Percentiles rank a stretch among this genome's conserved stretches.
Evolutionary conservation across 2,888 invertebrate species (phyloP).

Genomic region (Netelia inedita): DNA sequence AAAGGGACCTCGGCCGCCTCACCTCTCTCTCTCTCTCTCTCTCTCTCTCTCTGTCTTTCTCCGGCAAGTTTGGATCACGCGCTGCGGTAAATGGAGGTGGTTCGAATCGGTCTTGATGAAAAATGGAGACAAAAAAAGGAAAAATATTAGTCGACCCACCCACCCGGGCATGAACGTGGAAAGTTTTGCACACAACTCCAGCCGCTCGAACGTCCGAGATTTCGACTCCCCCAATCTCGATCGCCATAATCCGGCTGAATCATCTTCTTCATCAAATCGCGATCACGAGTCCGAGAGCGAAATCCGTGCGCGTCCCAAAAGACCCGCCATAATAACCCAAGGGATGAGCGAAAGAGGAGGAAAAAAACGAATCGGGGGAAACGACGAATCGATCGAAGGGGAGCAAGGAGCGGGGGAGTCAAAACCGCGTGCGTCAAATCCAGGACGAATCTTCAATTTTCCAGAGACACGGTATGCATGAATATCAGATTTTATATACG

Average conservation of each 20-base stretch:
- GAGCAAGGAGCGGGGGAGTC: background rate
- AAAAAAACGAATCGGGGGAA: background rate
- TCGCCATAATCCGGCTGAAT: slow-evolving; percentile 66
- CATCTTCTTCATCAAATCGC: slow-evolving; percentile 68
- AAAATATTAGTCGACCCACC: slow-evolving; percentile 52
- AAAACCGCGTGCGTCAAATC: background rate
- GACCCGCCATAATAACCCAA: slow-evolving; percentile 46
- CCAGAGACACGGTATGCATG: background rate
- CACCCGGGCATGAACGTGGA: background rate
- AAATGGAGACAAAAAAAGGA: slow-evolving; percentile 58
- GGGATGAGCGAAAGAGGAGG: slow-evolving; percentile 28
- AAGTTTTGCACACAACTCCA: background rate
- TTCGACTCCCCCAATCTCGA: slow-evolving; percentile 53
- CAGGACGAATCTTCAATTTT: background rate
- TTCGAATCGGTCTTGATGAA: slow-evolving; percentile 64
- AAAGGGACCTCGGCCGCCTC: background rate
- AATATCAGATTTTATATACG: background rate
- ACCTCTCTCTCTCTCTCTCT: too few species aligned
- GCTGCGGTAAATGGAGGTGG: slow-evolving; percentile 38
- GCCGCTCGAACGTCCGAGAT: background rate
- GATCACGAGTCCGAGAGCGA: slow-evolving; percentile 58
- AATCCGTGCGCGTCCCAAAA: slow-evolving; percentile 47
- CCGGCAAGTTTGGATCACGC: slow-evolving; percentile 12
- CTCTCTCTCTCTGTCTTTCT: too few species aligned
- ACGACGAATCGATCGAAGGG: slow-evolving; percentile 14